phyloP scores from a whole-genome alignment of 1,140 invertebrate species.

The Drosophila eugracilis region DNA sequence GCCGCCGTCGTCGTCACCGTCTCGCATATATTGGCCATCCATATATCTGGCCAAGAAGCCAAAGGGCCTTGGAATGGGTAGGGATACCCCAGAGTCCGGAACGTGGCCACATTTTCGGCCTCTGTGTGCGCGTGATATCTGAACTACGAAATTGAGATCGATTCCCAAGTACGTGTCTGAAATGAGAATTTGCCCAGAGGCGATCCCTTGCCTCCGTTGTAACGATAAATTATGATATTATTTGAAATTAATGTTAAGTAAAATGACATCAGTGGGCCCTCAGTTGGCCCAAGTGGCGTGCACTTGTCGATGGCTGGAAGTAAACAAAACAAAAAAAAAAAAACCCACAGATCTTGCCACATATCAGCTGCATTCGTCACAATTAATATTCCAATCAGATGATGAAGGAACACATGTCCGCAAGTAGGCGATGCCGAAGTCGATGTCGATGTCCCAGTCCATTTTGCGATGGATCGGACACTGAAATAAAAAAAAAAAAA shows the following conservation, averaged over 20 bases:
- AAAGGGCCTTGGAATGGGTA: background rate
- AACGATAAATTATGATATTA: conserved; percentile 82
- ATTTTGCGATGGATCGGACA: conserved; percentile 6
- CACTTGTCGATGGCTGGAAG: conserved; percentile 58
- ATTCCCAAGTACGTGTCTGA: conserved; percentile 68
- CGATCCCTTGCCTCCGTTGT: conserved; percentile 21
- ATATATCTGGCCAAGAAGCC: conserved; percentile 15
- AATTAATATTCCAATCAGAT: conserved; percentile 77
- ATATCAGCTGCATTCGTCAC: conserved; percentile 47
- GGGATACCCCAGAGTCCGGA: conserved; percentile 37
- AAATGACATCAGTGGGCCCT: conserved; percentile 56
- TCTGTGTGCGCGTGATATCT: conserved; percentile 73
- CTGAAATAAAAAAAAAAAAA: background rate
- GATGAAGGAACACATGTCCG: conserved; percentile 69
- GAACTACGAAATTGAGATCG: conserved; percentile 83
- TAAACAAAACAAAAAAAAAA: background rate
- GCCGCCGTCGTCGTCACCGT: conserved; percentile 45
- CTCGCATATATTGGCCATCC: conserved; percentile 60
- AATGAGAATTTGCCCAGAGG: conserved; percentile 41
- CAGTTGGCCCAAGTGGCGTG: conserved; percentile 31
- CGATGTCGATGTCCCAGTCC: conserved; percentile 11
- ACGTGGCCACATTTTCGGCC: conserved; percentile 54
- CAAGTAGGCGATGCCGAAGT: conserved; percentile 38
- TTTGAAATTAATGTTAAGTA: conserved; percentile 74
- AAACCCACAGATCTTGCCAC: background rate